A percentile compares a stretch with the other conserved stretches of the same genome.
Evolutionary conservation across 2,888 invertebrate genomes (phyloP).

Genomic region (Volucella inflata): DNA sequence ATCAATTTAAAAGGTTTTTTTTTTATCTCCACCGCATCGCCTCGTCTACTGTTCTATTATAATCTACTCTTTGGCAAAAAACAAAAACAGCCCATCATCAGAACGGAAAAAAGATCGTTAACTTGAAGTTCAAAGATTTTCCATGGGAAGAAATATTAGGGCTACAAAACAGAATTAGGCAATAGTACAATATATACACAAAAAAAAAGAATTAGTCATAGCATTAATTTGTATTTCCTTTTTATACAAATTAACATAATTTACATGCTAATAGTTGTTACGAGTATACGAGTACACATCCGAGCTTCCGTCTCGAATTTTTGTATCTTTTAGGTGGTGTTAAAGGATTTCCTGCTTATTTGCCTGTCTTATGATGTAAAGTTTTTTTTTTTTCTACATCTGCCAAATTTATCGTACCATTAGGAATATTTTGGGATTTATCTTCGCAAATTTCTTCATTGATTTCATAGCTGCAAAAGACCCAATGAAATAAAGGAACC

Average conservation of each 20-base stretch:
- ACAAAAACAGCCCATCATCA: background rate
- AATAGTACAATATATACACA: too few species aligned
- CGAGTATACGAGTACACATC: too few species aligned
- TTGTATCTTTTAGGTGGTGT: too few species aligned
- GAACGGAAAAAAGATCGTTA: background rate
- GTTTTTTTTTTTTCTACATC: background rate
- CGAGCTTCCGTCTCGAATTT: background rate
- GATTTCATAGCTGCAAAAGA: too few species aligned
- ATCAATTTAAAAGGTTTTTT: constrained; percentile 5
- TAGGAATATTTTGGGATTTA: background rate
- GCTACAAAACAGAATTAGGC: constrained; percentile 15
- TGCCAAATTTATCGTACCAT: constrained; percentile 23
- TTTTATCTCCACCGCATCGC: background rate
- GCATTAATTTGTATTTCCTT: constrained; percentile 20
- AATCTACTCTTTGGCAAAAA: constrained; percentile 8
- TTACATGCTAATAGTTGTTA: background rate
- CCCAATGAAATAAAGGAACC: too few species aligned
- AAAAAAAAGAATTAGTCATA: background rate
- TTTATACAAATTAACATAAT: background rate
- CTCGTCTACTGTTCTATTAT: background rate
- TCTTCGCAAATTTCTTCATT: too few species aligned
- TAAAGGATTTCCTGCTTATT: constrained; percentile 17
- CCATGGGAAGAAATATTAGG: constrained; percentile 16
- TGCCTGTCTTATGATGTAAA: background rate
- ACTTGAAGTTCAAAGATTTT: constrained; percentile 36